These are phyloP conservation scores for Melanostoma scalare DNA, from an alignment of 2,888 invertebrate species.

Conservation along the genomic window DNA sequence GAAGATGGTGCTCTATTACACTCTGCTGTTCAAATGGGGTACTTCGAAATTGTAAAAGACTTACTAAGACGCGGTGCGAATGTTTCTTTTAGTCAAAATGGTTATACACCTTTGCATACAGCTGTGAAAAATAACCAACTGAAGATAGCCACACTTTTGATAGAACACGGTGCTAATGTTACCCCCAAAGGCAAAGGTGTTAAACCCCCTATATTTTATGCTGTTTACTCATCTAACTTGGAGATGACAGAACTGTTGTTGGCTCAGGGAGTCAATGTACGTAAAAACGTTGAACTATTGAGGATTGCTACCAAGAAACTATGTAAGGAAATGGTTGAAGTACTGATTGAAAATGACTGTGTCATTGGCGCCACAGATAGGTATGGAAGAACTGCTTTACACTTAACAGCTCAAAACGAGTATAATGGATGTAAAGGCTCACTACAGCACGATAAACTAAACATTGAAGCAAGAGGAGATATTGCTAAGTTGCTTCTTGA, in stretches of 20 bases:
- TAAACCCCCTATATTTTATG: background rate
- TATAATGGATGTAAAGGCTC: background rate
- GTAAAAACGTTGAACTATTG: background rate
- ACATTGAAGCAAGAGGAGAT: too few relatives aligned
- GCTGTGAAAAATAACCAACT: background rate
- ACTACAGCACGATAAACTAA: too few relatives aligned
- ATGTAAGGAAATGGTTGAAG: constrained; percentile 4
- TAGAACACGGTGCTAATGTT: background rate
- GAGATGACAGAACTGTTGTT: background rate
- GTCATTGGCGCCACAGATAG: constrained; percentile 1
- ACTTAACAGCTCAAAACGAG: background rate
- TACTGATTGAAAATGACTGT: constrained; percentile 3
- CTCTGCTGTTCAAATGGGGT: background rate
- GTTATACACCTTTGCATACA: background rate
- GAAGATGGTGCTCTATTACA: background rate
- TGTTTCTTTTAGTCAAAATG: background rate
- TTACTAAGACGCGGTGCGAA: background rate
- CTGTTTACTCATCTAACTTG: background rate
- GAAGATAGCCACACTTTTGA: background rate
- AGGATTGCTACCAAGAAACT: background rate
- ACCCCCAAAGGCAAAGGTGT: background rate
- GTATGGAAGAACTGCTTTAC: constrained; percentile 10
- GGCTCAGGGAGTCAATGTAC: background rate
- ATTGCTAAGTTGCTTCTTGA: too few relatives aligned
- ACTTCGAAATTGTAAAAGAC: background rate